Base-by-base conservation (phyloP, 1,140 invertebrate genomes). In the Thereuonema tuberculata region DNA sequence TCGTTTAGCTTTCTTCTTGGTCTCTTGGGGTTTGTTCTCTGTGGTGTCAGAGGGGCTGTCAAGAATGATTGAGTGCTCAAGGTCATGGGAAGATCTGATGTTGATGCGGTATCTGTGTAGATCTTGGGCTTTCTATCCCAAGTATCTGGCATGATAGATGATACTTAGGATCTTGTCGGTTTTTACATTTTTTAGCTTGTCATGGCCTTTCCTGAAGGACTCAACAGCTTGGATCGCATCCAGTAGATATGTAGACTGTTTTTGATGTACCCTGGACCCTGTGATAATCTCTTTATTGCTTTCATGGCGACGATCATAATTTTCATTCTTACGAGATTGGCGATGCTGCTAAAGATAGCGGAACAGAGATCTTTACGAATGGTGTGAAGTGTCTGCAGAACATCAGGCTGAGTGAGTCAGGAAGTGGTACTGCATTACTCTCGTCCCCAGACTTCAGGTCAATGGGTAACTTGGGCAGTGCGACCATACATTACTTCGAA, bases 161-260 rank as follows among this genome's bases (percentile, higher is more conserved):
- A 9, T 37, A 37, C 17, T 37, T 17, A 37, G 17, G 31, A 37
- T 17, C 17, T 37, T n/a, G n/a, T 37, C 17, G 17, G 31, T 37
- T 37, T 37, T 17, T 37, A 17, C 17, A 37, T 37, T 37, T 37
- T 37, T 5, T 37, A 37, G 17, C 17, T 37, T 37, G 31, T 9
- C 31, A 17, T 17, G 31, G 17, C 17, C 31, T 37, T 37, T 37
- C 31, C 31, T 9, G 31, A 5, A 17, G 17, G 31, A 17, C 31
- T 37, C 31, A n/a, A n/a, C 58, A 59, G 26, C 58, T 50, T 52
- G 26, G 47, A 59, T 12, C 47, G n/a, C 58, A 59, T 59, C 21
- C 47, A 0, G 21, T 53, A 48, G 24, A 59, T 52, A 23, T 23
- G 20, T 2, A 2, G 2, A 26, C n/a, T 58, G 37, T 27, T 58